phyloP scores from a whole-genome alignment of 2,888 invertebrate species.

The Caenorhabditis macrosperma region DNA sequence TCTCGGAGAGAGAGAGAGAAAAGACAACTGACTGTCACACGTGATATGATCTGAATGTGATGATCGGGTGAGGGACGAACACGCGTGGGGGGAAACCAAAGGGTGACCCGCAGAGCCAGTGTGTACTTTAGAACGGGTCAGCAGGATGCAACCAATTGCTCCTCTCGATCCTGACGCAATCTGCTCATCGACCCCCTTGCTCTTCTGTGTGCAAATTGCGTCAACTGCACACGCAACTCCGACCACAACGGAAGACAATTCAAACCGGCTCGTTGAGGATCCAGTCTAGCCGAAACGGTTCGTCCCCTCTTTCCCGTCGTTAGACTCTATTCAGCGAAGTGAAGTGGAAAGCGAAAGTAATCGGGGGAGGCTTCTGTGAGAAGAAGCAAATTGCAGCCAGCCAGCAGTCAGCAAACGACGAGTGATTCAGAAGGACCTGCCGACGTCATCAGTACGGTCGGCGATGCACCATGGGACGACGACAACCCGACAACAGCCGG shows the following conservation, averaged over 20 bases:
- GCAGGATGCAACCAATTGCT: not conserved
- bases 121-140: not conserved
- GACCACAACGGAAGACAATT: not conserved
- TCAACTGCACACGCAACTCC: not conserved
- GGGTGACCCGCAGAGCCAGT: not conserved
- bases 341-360: slow-evolving; percentile 25
- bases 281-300: not conserved
- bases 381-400: slow-evolving; percentile 1
- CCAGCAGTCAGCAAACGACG: too few species aligned
- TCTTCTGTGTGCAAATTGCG: slow-evolving; percentile 8
- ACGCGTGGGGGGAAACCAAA: not conserved
- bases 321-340: slow-evolving; percentile 16
- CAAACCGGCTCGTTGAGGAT: not conserved
- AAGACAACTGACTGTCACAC: slow-evolving; percentile 11
- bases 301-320: too few species aligned
- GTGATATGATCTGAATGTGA: slow-evolving; percentile 6
- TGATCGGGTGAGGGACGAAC: not conserved
- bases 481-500: slow-evolving; percentile 11
- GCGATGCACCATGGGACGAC: not conserved
- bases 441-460: slow-evolving; percentile 32
- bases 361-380: slow-evolving; percentile 10
- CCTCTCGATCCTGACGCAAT: not conserved
- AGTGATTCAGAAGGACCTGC: slow-evolving; percentile 17
- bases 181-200: not conserved
- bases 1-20: too few species aligned